phyloP scores from a whole-genome alignment of 2,113 vertebrate genomes.

The Pycnonotus jocosus region DNA sequence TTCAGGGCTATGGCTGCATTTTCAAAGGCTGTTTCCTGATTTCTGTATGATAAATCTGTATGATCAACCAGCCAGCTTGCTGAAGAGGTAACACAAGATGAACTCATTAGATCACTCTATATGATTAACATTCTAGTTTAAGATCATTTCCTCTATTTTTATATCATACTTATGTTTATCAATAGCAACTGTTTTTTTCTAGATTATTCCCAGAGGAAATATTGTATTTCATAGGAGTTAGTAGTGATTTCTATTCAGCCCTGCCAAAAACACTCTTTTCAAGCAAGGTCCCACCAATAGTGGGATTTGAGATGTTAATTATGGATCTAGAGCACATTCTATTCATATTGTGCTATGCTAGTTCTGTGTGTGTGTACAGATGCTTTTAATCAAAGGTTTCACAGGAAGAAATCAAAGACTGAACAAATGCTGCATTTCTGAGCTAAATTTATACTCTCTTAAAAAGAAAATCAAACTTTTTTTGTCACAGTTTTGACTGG shows the following conservation, averaged over 20 bases:
- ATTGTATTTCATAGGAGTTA: neutral
- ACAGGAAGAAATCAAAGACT: neutral
- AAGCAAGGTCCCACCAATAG: neutral
- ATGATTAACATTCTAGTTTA: neutral
- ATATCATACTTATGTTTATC: neutral
- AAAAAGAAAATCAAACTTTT: neutral
- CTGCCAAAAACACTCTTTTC: neutral
- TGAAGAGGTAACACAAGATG: neutral
- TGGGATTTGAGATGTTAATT: neutral
- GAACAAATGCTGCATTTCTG: neutral
- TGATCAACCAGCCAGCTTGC: neutral
- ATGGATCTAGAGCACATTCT: neutral
- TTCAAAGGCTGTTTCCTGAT: neutral
- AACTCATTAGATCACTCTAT: neutral
- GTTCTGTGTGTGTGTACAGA: neutral
- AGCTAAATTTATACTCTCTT: neutral
- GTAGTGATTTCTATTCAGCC: neutral
- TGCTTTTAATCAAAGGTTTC: neutral
- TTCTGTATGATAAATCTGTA: neutral
- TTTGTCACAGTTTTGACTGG: neutral
- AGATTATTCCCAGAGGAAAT: neutral
- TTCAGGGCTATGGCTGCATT: neutral
- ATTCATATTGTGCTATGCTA: neutral
- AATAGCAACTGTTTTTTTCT: neutral
- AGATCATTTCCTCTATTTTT: neutral